A percentile compares a stretch with the other conserved stretches of the same genome.
phyloP scores from a whole-genome alignment of 1,140 invertebrate genomes.

The Yoshiicerus persimilis region DNA sequence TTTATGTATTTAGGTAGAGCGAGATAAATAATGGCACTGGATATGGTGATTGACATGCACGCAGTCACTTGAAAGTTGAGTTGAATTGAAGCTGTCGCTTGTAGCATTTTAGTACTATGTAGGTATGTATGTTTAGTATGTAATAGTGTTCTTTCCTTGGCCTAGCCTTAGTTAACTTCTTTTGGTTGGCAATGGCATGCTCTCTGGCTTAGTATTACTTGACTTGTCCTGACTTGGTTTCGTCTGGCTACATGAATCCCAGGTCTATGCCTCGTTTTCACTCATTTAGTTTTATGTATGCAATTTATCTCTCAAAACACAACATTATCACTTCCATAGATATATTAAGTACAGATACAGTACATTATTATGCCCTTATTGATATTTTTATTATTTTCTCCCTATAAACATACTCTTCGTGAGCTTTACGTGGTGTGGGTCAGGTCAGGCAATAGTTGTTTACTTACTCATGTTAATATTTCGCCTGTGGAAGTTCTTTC shows the following conservation, averaged over 20 bases:
- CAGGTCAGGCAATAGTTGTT: not conserved
- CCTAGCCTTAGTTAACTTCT: not conserved
- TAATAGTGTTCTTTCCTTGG: not conserved
- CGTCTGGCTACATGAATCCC: too few relatives aligned
- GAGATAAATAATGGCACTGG: slow-evolving; percentile 42
- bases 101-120: not conserved
- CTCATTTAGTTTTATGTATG: not conserved
- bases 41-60: slow-evolving; percentile 47
- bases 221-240: not conserved
- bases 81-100: slow-evolving; percentile 24
- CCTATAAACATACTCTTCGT: not conserved
- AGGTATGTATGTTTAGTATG: not conserved
- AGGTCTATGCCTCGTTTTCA: not conserved
- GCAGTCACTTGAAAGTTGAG: slow-evolving; percentile 42
- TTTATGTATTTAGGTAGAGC: slow-evolving; percentile 28
- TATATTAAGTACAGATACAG: not conserved
- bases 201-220: not conserved
- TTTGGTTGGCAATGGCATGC: not conserved
- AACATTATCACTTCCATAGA: not conserved
- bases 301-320: not conserved
- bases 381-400: not conserved
- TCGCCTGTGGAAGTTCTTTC: not conserved
- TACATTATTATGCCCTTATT: not conserved
- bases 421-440: not conserved
- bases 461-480: not conserved